Base-by-base conservation (phyloP, 2,113 vertebrate genomes). In the Pachypanchax playfairii region DNA sequence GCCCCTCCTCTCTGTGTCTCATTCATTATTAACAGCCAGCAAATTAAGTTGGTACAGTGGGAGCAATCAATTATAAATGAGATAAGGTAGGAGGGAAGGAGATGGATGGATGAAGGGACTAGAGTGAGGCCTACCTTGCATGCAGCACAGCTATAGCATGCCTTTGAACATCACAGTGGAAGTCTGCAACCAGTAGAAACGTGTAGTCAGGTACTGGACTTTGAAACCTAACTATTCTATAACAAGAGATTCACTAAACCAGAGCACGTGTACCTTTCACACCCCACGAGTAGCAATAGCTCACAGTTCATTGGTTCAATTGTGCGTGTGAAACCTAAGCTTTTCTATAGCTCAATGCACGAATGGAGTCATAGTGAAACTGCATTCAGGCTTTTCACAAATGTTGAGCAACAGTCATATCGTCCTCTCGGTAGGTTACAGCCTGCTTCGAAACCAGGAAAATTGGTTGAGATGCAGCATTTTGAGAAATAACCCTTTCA, bases 1-100 rank as follows among this genome's bases (percentile, higher is more conserved):
- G 77, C 25, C 49, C 82, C 83, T 85, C 78, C 81, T 82, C 69
- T 85, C 72, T 59, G 82, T 86, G 79, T 87, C 87, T 91, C 88
- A 91, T 92, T 87, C 82, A 91, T 91, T 89, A 91, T 91, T 92
- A 84, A 91, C 82, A 65, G 67, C 54, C 74, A 81, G 85, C 88
- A 90, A 90, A 91, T 91, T 84, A 91, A 91, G 86, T 90, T 86
- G 82, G 80, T 88, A 89, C 78, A 86, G 87, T 88, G 85, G 88
- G 86, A 90, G 83, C 78, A 68, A 86, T 92, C 87, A 91, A 91
- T 90, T 91, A 92, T 92, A 85, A 53, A 92, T 92, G 88, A 88
- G 87, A 70, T 78, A 77, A 80, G 85, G 81, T 79, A 78, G 74
- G 79, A 85, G 79, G 61, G 62, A 65, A 46, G 38, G 64, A 52